phyloP scores from a whole-genome alignment of 2,888 invertebrate species.

The Pollenia griseotomentosa region DNA sequence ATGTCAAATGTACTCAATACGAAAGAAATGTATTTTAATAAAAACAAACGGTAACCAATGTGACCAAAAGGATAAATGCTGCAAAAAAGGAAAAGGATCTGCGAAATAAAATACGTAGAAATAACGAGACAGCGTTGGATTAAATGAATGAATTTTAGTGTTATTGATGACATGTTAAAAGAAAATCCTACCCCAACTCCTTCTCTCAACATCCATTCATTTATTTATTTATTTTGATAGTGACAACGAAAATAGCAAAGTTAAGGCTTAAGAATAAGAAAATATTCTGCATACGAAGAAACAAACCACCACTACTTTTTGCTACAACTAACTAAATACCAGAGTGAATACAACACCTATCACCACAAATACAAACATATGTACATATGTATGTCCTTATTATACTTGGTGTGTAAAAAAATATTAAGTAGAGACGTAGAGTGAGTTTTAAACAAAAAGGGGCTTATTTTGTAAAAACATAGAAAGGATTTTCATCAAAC shows the following conservation, averaged over 20 bases:
- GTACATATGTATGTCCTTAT: constrained; percentile 16
- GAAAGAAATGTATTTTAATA: constrained; percentile 66
- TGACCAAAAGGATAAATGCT: constrained; percentile 62
- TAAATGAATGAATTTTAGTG: constrained; percentile 73
- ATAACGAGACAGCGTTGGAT: constrained; percentile 66
- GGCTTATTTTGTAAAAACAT: background rate
- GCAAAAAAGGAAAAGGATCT: constrained; percentile 26
- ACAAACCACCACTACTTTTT: constrained; percentile 20
- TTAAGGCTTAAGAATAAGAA: constrained; percentile 67
- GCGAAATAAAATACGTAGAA: constrained; percentile 31
- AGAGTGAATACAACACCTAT: constrained; percentile 12
- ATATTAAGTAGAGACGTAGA: constrained; percentile 22
- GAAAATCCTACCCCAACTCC: constrained; percentile 67
- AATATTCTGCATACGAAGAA: constrained; percentile 59
- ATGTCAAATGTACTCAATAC: constrained; percentile 33
- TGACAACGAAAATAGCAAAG: constrained; percentile 65
- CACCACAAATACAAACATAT: background rate
- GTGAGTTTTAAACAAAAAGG: background rate
- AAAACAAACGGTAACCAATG: constrained; percentile 68
- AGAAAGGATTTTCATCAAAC: no score
- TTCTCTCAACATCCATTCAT: constrained; percentile 38
- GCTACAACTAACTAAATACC: constrained; percentile 13
- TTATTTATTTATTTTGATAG: constrained; percentile 56
- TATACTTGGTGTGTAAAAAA: constrained; percentile 33
- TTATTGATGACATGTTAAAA: constrained; percentile 80